Conservation (phyloP, 2,888 invertebrate species). For the Eugnorisma glareosa region DNA sequence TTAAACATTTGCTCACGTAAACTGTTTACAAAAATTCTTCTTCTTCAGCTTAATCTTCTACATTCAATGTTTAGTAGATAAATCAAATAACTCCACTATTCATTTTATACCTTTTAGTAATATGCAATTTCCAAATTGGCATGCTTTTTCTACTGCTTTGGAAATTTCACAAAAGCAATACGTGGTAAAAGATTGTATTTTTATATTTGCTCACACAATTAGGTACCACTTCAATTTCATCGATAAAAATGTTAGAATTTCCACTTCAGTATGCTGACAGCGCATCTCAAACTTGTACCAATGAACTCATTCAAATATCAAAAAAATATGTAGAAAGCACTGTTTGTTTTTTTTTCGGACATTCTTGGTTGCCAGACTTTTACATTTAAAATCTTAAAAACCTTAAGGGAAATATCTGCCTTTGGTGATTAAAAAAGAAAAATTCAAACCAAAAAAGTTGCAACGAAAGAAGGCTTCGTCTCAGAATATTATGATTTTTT, state of each 20-base stretch:
- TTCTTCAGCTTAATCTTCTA: neutral
- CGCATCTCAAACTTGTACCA: neutral
- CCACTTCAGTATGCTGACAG: neutral
- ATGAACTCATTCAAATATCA: constrained; percentile 3
- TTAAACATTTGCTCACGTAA: neutral
- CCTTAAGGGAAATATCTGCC: constrained; percentile 54
- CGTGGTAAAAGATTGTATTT: neutral
- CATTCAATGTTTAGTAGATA: neutral
- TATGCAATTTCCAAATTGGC: neutral
- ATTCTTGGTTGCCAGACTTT: constrained; percentile 24
- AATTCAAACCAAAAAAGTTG: constrained; percentile 34
- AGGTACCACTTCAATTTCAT: neutral
- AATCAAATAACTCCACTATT: neutral
- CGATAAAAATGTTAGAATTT: neutral
- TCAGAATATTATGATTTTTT: constrained; percentile 48
- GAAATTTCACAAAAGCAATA: neutral
- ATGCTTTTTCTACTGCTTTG: neutral
- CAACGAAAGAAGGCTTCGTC: constrained; percentile 31
- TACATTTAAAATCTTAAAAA: constrained; percentile 21
- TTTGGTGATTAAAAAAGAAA: constrained; percentile 55
- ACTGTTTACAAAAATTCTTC: neutral
- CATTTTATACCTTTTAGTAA: neutral
- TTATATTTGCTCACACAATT: neutral
- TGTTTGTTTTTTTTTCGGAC: neutral
- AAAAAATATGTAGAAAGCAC: neutral